Percentiles rank a stretch among this genome's conserved stretches.
These are phyloP conservation scores for Salvelinus fontinalis DNA, from an alignment of 2,113 vertebrate species.

Conservation along the genomic window DNA sequence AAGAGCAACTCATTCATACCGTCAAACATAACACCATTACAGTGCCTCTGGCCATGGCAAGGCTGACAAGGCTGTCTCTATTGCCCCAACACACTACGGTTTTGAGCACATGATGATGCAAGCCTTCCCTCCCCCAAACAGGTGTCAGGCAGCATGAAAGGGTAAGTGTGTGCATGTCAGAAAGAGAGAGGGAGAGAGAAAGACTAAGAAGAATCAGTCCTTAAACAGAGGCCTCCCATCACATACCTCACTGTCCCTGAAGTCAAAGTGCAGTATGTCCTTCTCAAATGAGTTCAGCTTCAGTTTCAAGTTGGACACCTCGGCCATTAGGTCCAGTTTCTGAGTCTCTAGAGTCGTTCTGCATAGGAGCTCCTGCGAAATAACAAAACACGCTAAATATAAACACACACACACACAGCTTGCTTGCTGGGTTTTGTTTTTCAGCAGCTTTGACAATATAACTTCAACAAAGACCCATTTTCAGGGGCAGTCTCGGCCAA, in stretches of 20 bases:
- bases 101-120: constrained; percentile 13
- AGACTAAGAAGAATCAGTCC: not conserved
- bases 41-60: not conserved
- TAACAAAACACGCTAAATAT: not conserved
- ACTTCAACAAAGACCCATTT: too few relatives aligned
- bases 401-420: too few relatives aligned
- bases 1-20: not conserved
- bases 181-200: not conserved
- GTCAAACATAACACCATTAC: not conserved
- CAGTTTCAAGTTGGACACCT: constrained; percentile 83
- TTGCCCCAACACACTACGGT: constrained; percentile 31
- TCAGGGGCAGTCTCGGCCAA: not conserved
- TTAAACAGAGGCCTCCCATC: not conserved
- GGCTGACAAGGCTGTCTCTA: not conserved
- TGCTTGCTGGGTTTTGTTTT: too few relatives aligned
- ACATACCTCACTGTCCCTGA: constrained; percentile 88
- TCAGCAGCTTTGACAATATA: too few relatives aligned
- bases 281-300: constrained; percentile 88
- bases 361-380: constrained; percentile 88
- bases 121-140: constrained; percentile 11
- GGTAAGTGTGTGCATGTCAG: constrained; percentile 5
- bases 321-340: constrained; percentile 92
- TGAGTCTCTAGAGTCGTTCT: constrained; percentile 90
- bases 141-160: constrained; percentile 31
- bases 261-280: constrained; percentile 84